Base-by-base conservation (phyloP, 2,888 invertebrate genomes). In the Leptopilina myrica region DNA sequence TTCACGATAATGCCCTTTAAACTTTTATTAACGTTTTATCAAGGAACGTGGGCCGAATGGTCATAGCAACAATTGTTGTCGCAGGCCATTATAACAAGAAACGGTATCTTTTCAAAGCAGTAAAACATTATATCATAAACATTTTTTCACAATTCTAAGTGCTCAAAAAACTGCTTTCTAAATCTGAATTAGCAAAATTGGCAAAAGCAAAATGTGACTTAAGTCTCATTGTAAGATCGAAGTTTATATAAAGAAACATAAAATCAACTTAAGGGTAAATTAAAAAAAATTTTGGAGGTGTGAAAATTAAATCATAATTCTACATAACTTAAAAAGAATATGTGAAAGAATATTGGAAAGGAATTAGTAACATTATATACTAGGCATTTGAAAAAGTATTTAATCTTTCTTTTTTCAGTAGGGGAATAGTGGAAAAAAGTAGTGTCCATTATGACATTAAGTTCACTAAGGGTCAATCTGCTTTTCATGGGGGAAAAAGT, bases 1-100 rank as follows among this genome's bases (percentile, higher is more conserved):
- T 87, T 88, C 83, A 88, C 90, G 91, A 91, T 91, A 92, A 92
- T 90, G 89, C 86, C 86, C 88, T 89, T 91, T 88, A 91, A 92
- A 91, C 87, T 91, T 92, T 91, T 90, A 92, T 91, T 89, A 90
- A 90, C 87, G 90, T 88, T 33, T 88, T 90, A 89, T 89, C 87
- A 85, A 78, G 79, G 76, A 83, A 91, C 91, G 91, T 91, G 91
- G 88, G 14, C 82, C 86, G 91, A 90, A 91, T 91, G 84, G 86
- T 82, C 88, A 89, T 84, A 83, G 86, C 78, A 78, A 64, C 64
- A 65, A 78, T 49, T 49, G 77, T 82, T 81, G 79, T 67, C 64
- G 46, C 33, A 9, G 64, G 62, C 69, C 26, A 49, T 49, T 67
- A 69, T 76, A 76, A 79, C 76, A 79, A 76, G n/a, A 46, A 15